Conservation (phyloP, 2,888 invertebrate species). For the Dasysyrphus tricinctus region DNA sequence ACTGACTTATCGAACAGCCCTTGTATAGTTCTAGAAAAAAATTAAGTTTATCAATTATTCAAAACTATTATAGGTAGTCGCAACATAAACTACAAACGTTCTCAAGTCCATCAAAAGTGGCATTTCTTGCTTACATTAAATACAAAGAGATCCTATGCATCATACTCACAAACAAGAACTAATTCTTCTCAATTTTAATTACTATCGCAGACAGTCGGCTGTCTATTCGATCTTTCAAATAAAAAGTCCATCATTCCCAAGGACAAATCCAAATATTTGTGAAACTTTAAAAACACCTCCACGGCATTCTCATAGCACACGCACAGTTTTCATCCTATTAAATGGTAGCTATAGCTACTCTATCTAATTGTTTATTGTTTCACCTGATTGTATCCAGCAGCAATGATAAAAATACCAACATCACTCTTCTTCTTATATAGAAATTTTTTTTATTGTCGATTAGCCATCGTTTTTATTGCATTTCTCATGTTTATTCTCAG, state of each 20-base stretch:
- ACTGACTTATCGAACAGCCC: no score
- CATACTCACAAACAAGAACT: conserved; percentile 8
- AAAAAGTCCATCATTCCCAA: conserved; percentile 51
- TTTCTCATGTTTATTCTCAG: conserved; percentile 69
- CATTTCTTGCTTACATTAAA: background rate
- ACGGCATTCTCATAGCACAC: conserved; percentile 21
- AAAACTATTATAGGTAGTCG: background rate
- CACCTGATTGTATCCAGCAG: conserved; percentile 62
- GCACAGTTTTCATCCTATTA: background rate
- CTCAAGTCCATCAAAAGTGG: background rate
- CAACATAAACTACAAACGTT: background rate
- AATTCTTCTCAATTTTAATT: conserved; percentile 44
- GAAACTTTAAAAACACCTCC: conserved; percentile 57
- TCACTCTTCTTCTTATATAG: conserved; percentile 42
- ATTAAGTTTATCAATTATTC: background rate
- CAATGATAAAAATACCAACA: conserved; percentile 43
- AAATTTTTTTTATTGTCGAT: conserved; percentile 67
- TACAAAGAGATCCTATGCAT: background rate
- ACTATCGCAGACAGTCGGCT: conserved; percentile 54
- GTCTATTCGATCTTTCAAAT: conserved; percentile 27
- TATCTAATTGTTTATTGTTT: conserved; percentile 70
- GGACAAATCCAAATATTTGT: conserved; percentile 74
- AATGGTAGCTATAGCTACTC: background rate
- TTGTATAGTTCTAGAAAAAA: no score
- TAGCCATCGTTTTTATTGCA: conserved; percentile 72